Evolutionary conservation across 2,113 vertebrate genomes (phyloP).

Genomic region (Spheniscus mendiculus): DNA sequence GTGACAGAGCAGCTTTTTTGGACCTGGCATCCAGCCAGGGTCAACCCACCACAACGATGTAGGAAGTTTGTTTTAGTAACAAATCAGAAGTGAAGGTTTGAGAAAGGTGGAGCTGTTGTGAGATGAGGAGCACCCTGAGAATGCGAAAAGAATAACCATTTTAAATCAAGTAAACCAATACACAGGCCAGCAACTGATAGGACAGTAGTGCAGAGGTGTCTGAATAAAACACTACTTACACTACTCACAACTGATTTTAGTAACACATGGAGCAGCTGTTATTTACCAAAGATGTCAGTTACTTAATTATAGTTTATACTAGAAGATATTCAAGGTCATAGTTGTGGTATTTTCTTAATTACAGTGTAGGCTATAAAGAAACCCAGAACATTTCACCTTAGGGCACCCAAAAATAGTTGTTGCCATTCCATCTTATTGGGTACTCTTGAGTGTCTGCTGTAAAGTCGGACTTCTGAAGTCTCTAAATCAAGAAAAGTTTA

Average conservation of each 20-base stretch:
- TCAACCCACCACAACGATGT: no score
- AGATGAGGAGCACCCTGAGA: background rate
- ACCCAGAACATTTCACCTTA: background rate
- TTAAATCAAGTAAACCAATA: background rate
- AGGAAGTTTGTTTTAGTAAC: background rate
- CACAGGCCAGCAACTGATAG: background rate
- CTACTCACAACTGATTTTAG: background rate
- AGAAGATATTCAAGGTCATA: conserved; percentile 53
- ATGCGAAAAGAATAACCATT: background rate
- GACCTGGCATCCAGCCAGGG: no score
- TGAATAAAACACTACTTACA: background rate
- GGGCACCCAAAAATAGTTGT: background rate
- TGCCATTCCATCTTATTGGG: background rate
- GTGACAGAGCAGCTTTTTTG: no score
- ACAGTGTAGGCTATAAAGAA: conserved; percentile 32
- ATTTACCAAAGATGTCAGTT: conserved; percentile 34
- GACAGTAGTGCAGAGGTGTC: background rate
- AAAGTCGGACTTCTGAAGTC: background rate
- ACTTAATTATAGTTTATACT: conserved; percentile 56
- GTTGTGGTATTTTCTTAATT: conserved; percentile 59
- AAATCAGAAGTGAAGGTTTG: background rate
- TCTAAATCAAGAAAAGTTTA: conserved; percentile 14
- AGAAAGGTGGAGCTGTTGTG: background rate
- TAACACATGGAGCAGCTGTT: conserved; percentile 18
- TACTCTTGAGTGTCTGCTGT: background rate